A percentile compares a stretch with the other conserved stretches of the same genome.
Conservation (phyloP, 2,797 vertebrate species). For the Melanotaenia parkinsoni region DNA sequence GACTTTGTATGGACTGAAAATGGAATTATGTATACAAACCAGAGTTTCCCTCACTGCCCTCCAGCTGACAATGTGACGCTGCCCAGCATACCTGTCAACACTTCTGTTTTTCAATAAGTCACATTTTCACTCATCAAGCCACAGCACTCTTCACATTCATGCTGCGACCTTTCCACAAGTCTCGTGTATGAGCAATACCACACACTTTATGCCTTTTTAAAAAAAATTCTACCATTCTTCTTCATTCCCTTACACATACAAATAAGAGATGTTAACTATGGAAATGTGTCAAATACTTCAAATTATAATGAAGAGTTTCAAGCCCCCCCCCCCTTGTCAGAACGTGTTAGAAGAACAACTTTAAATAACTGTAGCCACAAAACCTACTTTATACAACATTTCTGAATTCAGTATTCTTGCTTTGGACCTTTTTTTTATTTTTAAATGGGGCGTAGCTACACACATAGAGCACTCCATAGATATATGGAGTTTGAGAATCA, state of each 20-base stretch:
- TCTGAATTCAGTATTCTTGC: too few relatives aligned
- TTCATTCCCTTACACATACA: neutral
- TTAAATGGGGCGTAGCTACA: neutral
- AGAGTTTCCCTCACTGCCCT: constrained; percentile 13
- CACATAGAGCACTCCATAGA: neutral
- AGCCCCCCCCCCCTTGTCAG: neutral
- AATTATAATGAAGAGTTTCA: neutral
- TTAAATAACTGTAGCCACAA: constrained; percentile 5
- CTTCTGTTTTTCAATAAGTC: constrained; percentile 14
- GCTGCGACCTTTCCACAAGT: neutral
- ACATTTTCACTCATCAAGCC: constrained; percentile 11
- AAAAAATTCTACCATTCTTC: neutral
- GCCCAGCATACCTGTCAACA: constrained; percentile 47
- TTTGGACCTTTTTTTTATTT: constrained; percentile 6
- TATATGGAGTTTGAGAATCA: constrained; percentile 1
- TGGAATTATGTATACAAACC: constrained; percentile 21
- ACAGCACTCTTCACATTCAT: neutral
- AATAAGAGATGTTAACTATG: neutral
- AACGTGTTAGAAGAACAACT: neutral
- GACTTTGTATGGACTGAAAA: constrained; percentile 51
- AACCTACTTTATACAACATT: constrained; percentile 1
- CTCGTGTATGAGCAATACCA: constrained; percentile 4
- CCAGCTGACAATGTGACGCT: constrained; percentile 13
- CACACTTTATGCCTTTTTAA: neutral
- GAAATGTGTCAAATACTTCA: constrained; percentile 12